A percentile compares a stretch with the other conserved stretches of the same genome.
phyloP scores from a whole-genome alignment of 2,888 invertebrate species.

The Shargacucullia verbasci region DNA sequence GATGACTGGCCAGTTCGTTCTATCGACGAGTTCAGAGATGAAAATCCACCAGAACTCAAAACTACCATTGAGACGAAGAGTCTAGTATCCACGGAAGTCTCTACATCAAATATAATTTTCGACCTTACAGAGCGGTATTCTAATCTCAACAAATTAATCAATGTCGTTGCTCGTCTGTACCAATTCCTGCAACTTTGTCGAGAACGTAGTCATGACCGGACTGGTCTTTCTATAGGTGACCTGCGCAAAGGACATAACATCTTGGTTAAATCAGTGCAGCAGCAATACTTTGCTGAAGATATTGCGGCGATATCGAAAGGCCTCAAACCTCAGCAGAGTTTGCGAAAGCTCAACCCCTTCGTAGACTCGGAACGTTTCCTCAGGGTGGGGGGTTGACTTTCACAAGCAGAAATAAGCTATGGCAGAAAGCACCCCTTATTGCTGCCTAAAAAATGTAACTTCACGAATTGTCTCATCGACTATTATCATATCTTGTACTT shows the following conservation, averaged over 20 bases:
- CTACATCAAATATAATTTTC: background rate
- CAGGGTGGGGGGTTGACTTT: conserved; percentile 13
- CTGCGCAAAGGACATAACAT: background rate
- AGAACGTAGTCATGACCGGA: background rate
- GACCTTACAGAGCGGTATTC: background rate
- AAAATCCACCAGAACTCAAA: conserved; percentile 1
- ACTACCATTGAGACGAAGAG: background rate
- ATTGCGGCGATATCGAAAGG: conserved; percentile 10
- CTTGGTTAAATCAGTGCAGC: conserved; percentile 12
- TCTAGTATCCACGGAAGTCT: background rate
- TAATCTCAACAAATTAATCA: background rate
- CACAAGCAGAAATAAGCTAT: background rate
- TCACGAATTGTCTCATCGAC: conserved; percentile 14
- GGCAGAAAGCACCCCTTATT: conserved; percentile 2
- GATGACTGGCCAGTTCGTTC: conserved; percentile 5
- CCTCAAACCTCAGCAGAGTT: conserved; percentile 1
- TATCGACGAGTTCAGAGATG: conserved; percentile 2
- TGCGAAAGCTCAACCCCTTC: conserved; percentile 7
- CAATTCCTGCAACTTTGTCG: background rate
- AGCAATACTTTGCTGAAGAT: conserved; percentile 9
- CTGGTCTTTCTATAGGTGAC: background rate
- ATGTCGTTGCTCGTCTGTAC: background rate
- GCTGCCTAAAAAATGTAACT: conserved; percentile 10
- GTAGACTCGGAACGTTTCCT: conserved; percentile 25
- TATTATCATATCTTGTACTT: conserved; percentile 28